Evolutionary conservation across 2,888 invertebrate species (phyloP), one percentile per base, ranked within the genome.

Genomic region (Bellardia bayeri): DNA sequence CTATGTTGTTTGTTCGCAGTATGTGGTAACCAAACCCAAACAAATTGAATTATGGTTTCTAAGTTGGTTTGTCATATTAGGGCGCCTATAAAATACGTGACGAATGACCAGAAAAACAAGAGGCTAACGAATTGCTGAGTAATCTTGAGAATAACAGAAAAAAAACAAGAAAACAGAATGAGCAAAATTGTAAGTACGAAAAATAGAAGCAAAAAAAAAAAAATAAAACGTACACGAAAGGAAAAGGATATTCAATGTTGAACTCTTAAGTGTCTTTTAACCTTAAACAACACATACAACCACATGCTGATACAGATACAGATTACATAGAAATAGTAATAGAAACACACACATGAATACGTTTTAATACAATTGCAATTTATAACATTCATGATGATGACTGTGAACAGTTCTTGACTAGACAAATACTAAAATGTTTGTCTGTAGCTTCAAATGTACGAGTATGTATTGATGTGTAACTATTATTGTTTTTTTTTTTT

Each of bases 21-120:
- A 85, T 87, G 87, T 87, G 85, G 87, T 71, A 82, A 85, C 87
- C 82, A 85, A 87, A 82, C 85, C 87, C 76, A 88, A 87, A 85
- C 85, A 89, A 85, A 88, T 89, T 89, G 87, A 89, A 88, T 88
- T 89, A 89, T 89, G 89, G 88, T 81, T 85, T 82, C 87, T 87
- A 86, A 88, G 88, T 88, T 87, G 85, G 89, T 89, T 87, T 89
- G 88, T 85, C 89, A 87, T 87, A 89, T 89, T 86, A 85, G 80
- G 72, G 79, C 87, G 88, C 89, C 89, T 89, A 89, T 82, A 85
- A 87, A 79, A 86, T 80, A 88, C 90, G 89, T 90, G 89, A 89
- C 89, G 90, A 88, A 89, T 90, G 88, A 86, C 89, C 88, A 87
- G 83, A 75, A 87, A 80, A 89, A 88, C 68, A 85, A 86, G 72